These are phyloP conservation scores for Brenthis hecate DNA, from an alignment of 2,888 invertebrate genomes.

Conservation along the genomic window DNA sequence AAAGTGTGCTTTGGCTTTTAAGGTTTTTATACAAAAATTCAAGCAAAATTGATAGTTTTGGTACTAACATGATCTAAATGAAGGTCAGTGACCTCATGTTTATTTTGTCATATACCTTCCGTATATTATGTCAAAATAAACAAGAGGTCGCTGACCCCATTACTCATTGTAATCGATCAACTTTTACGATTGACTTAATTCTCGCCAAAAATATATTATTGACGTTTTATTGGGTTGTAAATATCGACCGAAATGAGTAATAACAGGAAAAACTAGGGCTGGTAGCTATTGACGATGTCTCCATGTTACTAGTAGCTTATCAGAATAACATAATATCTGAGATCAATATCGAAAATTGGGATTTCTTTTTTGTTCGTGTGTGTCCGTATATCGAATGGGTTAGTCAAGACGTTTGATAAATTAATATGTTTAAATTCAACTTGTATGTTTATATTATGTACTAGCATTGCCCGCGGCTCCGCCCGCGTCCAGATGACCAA, in stretches of 20 bases:
- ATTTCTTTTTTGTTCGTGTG: too few species aligned
- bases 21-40: neutral
- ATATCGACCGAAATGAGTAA: slow-evolving; percentile 33
- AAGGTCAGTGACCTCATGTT: neutral
- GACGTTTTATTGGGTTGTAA: slow-evolving; percentile 32
- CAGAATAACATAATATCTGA: neutral
- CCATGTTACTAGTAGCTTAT: neutral
- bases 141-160: slow-evolving; percentile 26
- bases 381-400: too few species aligned
- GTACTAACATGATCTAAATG: slow-evolving; percentile 4
- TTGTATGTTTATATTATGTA: too few species aligned
- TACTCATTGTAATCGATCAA: slow-evolving; percentile 41
- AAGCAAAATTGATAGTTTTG: neutral
- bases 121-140: slow-evolving; percentile 9
- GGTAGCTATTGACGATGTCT: slow-evolving; percentile 15
- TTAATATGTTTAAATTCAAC: too few species aligned
- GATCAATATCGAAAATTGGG: neutral
- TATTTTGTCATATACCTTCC: slow-evolving; percentile 4
- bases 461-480: too few species aligned
- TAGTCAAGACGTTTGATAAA: too few species aligned
- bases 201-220: slow-evolving; percentile 36
- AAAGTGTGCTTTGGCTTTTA: neutral
- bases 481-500: too few species aligned
- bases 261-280: slow-evolving; percentile 32
- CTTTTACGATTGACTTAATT: slow-evolving; percentile 39